phyloP scores from a whole-genome alignment of 1,140 invertebrate genomes.

The Ruditapes philippinarum region DNA sequence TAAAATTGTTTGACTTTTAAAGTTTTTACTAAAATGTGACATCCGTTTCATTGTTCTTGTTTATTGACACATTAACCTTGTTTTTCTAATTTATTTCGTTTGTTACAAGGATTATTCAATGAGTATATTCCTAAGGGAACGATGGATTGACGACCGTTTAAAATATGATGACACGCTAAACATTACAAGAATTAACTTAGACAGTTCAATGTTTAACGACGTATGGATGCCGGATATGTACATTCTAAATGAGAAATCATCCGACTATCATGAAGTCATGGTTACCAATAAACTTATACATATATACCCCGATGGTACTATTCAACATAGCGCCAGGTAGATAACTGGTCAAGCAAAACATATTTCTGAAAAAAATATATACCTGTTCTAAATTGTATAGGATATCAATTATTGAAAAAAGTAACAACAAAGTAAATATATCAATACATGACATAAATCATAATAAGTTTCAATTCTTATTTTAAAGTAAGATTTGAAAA shows the following conservation, averaged over 20 bases:
- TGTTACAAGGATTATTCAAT: slow-evolving; percentile 89
- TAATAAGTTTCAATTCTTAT: too few species aligned
- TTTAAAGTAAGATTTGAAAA: too few species aligned
- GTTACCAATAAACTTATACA: slow-evolving; percentile 87
- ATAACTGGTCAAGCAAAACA: too few species aligned
- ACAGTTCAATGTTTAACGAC: slow-evolving; percentile 21
- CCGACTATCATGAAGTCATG: slow-evolving; percentile 86
- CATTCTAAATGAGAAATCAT: slow-evolving; percentile 87
- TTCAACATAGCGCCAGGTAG: slow-evolving; percentile 88
- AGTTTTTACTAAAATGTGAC: too few species aligned
- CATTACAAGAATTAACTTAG: slow-evolving; percentile 81
- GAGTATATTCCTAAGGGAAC: slow-evolving; percentile 89
- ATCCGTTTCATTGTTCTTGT: too few species aligned
- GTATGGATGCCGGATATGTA: slow-evolving; percentile 87
- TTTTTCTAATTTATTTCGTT: neutral
- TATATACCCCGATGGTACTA: slow-evolving; percentile 88
- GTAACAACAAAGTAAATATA: too few species aligned
- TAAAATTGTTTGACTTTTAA: too few species aligned
- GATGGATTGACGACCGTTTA: slow-evolving; percentile 88
- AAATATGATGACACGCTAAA: slow-evolving; percentile 76
- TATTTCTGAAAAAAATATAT: too few species aligned
- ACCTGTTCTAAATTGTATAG: too few species aligned
- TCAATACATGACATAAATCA: too few species aligned
- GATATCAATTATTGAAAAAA: too few species aligned
- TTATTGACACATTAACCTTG: too few species aligned